A percentile compares a stretch with the other conserved stretches of the same genome.
These are phyloP conservation scores for Oriolus oriolus DNA, from an alignment of 2,113 vertebrate genomes.

Conservation along the genomic window DNA sequence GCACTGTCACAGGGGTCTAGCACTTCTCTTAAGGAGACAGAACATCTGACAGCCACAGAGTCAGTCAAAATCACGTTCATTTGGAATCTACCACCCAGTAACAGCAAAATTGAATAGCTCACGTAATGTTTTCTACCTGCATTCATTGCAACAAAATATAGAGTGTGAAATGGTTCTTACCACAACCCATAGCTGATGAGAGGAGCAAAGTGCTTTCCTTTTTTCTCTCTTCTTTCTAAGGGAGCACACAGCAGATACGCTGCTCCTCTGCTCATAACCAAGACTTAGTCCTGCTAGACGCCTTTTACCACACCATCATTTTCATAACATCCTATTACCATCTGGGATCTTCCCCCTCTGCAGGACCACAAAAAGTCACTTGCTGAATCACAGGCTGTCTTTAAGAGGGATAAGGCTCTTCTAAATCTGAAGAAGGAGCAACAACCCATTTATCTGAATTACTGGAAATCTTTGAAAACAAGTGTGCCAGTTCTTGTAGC, in stretches of 20 bases:
- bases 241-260: rapidly evolving
- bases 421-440: background rate
- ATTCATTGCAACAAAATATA: background rate
- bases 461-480: background rate
- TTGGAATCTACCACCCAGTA: background rate
- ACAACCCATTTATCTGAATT: background rate
- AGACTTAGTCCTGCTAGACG: background rate
- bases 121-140: background rate
- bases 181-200: background rate
- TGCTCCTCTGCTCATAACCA: background rate
- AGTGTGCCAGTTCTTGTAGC: background rate
- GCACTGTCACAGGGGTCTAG: rapidly evolving
- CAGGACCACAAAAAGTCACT: background rate
- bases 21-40: background rate
- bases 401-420: background rate
- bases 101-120: background rate
- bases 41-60: background rate
- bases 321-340: background rate
- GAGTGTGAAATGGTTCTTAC: background rate
- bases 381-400: background rate
- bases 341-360: background rate
- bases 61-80: background rate
- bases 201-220: background rate
- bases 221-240: background rate
- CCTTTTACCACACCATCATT: background rate